phyloP scores from a whole-genome alignment of 2,888 invertebrate species.

The Gari tellinella region DNA sequence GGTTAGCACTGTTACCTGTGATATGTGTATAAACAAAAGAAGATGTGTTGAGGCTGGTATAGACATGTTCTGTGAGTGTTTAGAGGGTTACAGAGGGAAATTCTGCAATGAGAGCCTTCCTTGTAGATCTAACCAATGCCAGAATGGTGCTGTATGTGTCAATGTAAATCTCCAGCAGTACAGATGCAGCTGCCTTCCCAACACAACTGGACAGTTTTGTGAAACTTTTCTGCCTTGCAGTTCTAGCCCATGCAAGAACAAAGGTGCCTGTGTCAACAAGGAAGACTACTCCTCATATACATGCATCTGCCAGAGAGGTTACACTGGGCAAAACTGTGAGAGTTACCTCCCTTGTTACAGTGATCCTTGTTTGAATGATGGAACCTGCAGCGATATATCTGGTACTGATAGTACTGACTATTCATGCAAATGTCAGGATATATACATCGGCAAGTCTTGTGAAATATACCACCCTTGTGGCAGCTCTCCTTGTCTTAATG shows the following conservation, averaged over 20 bases:
- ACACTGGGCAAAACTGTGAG: conserved; percentile 67
- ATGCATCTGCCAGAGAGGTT: conserved; percentile 63
- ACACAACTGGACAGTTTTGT: conserved; percentile 64
- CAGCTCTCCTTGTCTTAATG: conserved; percentile 63
- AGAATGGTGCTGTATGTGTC: conserved; percentile 90
- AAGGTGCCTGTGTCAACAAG: conserved; percentile 49
- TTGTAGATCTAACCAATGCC: conserved; percentile 72
- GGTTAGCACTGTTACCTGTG: conserved; percentile 18
- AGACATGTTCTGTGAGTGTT: conserved; percentile 68
- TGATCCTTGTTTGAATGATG: conserved; percentile 67
- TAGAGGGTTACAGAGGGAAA: conserved; percentile 68
- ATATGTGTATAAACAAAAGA: conserved; percentile 27
- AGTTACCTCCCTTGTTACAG: conserved; percentile 62
- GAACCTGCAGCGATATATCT: conserved; percentile 77
- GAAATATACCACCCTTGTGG: conserved; percentile 59
- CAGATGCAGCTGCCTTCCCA: conserved; percentile 66
- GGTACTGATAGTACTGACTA: conserved; percentile 37
- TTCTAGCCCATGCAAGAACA: conserved; percentile 59
- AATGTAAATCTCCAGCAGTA: conserved; percentile 86
- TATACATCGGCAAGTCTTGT: conserved; percentile 66
- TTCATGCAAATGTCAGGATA: conserved; percentile 65
- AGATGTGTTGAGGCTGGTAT: conserved; percentile 35
- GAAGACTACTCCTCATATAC: conserved; percentile 37
- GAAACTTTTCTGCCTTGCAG: conserved; percentile 61
- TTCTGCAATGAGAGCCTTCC: conserved; percentile 69